These are phyloP conservation scores for Nematopogon swammerdamellus DNA, from an alignment of 2,888 invertebrate genomes.

Conservation along the genomic window DNA sequence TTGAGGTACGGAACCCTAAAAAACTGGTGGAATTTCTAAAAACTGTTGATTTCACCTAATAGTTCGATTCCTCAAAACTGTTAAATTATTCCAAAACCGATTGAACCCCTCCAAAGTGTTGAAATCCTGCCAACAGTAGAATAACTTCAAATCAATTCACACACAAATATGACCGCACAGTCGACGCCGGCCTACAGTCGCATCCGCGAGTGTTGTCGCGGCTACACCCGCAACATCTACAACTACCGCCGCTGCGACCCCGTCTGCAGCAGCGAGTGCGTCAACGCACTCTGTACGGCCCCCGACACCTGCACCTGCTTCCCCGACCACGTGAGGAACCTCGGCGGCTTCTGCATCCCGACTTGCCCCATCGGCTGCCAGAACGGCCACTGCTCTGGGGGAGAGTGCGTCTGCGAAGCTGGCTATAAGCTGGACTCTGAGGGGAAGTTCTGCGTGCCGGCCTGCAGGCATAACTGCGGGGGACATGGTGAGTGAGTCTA, in stretches of 20 bases:
- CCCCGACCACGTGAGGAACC: constrained; percentile 56
- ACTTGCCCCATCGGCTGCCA: constrained; percentile 68
- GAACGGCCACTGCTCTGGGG: constrained; percentile 61
- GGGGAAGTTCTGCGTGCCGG: constrained; percentile 59
- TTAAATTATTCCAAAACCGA: too few species aligned
- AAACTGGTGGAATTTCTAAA: too few species aligned
- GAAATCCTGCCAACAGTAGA: too few species aligned
- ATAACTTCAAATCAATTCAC: too few species aligned
- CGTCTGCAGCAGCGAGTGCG: constrained; percentile 57
- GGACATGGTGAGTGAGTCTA: constrained; percentile 29
- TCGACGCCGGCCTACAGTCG: constrained; percentile 60
- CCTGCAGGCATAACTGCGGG: constrained; percentile 50
- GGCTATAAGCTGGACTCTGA: constrained; percentile 54
- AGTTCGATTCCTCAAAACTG: too few species aligned
- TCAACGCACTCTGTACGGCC: constrained; percentile 61
- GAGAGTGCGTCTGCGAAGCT: constrained; percentile 62
- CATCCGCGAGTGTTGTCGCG: constrained; percentile 69
- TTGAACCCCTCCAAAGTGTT: too few species aligned
- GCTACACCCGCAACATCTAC: constrained; percentile 61
- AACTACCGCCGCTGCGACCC: constrained; percentile 57
- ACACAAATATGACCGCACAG: constrained; percentile 21
- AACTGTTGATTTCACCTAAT: too few species aligned
- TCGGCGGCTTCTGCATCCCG: constrained; percentile 54
- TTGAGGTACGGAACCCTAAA: too few species aligned
- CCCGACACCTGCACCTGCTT: constrained; percentile 63